A percentile compares a stretch with the other conserved stretches of the same genome.
These are phyloP conservation scores for Clupea harengus DNA, from an alignment of 2,113 vertebrate genomes.

Conservation along the genomic window DNA sequence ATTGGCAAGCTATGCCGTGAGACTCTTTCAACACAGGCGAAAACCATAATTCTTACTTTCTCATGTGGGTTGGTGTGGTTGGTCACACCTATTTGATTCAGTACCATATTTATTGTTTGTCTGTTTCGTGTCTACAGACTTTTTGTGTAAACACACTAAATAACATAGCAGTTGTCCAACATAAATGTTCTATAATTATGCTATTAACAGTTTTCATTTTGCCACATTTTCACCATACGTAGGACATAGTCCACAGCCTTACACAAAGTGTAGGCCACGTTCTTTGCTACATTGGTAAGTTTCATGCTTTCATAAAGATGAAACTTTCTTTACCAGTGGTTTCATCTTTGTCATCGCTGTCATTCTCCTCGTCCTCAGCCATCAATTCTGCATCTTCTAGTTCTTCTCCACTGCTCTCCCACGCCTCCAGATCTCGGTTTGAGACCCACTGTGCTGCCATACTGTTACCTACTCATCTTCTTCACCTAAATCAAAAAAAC, in stretches of 20 bases:
- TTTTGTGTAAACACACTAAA: neutral
- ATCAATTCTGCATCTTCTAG: neutral
- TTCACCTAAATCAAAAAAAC: conserved; percentile 18
- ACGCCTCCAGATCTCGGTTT: conserved; percentile 18
- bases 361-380: neutral
- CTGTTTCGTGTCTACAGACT: neutral
- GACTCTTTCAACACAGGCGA: neutral
- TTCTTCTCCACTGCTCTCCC: neutral
- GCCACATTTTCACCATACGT: neutral
- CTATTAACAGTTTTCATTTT: neutral
- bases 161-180: neutral
- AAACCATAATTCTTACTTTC: neutral
- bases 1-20: neutral
- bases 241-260: too few relatives aligned
- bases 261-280: too few relatives aligned
- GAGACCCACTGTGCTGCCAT: conserved; percentile 27
- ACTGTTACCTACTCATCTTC: conserved; percentile 20
- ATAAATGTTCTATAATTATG: neutral
- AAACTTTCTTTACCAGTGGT: conserved; percentile 3
- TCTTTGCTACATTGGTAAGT: neutral
- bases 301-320: neutral
- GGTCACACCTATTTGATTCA: neutral
- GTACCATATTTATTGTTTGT: neutral
- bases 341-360: conserved; percentile 16
- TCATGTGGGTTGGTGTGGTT: neutral